Conservation (phyloP, 2,888 invertebrate genomes). For the Cerastis leucographa region DNA sequence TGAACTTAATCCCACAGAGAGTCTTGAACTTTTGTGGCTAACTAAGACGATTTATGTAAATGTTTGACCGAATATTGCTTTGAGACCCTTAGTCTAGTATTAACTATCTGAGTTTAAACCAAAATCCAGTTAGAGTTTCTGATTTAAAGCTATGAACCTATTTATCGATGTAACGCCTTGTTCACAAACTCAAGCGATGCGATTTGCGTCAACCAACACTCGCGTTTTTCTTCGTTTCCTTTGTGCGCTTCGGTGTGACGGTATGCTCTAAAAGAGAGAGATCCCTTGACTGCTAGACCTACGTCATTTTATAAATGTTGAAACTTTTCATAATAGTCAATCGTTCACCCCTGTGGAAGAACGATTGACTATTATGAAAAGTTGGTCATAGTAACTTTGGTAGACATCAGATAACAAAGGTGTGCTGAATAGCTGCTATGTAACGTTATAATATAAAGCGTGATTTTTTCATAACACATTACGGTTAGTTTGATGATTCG, state of each 20-base stretch:
- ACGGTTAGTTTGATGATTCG: neutral
- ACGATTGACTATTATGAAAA: neutral
- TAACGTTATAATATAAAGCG: neutral
- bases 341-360: no score
- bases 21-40: constrained; percentile 40
- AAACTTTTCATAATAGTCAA: no score
- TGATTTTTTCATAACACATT: neutral
- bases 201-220: no score
- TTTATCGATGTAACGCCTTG: neutral
- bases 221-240: neutral
- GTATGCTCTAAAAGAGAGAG: no score
- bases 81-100: neutral
- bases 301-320: no score
- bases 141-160: neutral
- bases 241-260: neutral
- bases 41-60: constrained; percentile 17
- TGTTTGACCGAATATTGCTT: constrained; percentile 22
- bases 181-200: neutral
- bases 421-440: no score
- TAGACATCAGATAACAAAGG: no score
- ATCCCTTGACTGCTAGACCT: no score
- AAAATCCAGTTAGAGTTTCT: constrained; percentile 20
- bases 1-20: constrained; percentile 44
- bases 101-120: constrained; percentile 13
- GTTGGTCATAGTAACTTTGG: no score